Percentiles rank a stretch among this genome's conserved stretches.
Evolutionary conservation across 2,888 invertebrate genomes (phyloP).

Genomic region (Nomada goodeniana): DNA sequence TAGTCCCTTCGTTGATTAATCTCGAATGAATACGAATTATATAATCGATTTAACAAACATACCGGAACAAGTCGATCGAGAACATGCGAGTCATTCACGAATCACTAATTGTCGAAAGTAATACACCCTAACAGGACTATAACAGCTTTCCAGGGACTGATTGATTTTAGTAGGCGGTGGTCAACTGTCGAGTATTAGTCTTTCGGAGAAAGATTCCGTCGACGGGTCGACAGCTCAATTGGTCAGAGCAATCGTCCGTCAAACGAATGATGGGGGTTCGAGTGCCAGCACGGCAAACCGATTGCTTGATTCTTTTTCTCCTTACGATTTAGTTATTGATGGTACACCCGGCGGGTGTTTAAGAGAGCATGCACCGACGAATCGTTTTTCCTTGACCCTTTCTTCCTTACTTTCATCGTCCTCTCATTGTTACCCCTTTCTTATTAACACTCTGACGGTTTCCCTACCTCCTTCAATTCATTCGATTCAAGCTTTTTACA

Average conservation of each 20-base stretch:
- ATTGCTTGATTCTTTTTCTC: conserved; percentile 18
- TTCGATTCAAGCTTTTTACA: neutral
- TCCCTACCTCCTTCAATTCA: neutral
- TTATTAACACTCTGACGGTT: neutral
- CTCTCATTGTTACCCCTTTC: conserved; percentile 4
- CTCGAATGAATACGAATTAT: neutral
- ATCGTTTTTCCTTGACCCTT: neutral
- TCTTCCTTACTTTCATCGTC: neutral
- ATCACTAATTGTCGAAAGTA: neutral
- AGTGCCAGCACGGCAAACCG: neutral
- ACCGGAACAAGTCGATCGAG: neutral
- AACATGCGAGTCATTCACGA: neutral
- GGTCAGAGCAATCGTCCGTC: conserved; percentile 12
- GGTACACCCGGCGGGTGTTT: conserved; percentile 9
- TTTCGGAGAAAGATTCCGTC: conserved; percentile 5
- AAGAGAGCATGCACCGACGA: conserved; percentile 6
- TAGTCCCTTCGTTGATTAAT: neutral
- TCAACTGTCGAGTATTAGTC: conserved; percentile 1
- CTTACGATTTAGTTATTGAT: conserved; percentile 40
- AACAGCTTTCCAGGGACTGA: neutral
- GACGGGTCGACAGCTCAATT: conserved; percentile 23
- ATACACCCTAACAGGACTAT: conserved; percentile 1
- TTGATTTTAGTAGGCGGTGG: conserved; percentile 3
- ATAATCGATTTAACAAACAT: neutral
- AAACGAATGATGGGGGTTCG: conserved; percentile 18